These are phyloP conservation scores for Odontamblyopus rebecca DNA, from an alignment of 2,797 vertebrate genomes.

Conservation along the genomic window DNA sequence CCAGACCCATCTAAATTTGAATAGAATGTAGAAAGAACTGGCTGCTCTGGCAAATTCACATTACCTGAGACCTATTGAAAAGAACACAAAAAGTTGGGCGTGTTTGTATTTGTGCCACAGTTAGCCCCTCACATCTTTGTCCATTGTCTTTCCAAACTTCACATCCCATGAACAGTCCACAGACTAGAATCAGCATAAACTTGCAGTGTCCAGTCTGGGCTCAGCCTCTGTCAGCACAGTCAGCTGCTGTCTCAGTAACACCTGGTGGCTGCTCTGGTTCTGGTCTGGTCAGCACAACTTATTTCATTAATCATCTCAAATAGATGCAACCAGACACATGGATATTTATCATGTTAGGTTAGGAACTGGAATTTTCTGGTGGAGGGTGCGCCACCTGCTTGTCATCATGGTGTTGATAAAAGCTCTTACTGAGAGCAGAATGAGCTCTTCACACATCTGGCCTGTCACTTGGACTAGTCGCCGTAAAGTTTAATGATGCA, in stretches of 20 bases:
- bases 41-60: no score
- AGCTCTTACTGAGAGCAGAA: no score
- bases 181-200: not conserved
- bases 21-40: no score
- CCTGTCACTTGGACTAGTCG: no score
- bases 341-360: not conserved
- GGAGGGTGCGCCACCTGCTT: no score
- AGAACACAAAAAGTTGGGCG: no score
- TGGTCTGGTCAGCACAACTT: not conserved
- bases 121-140: not conserved
- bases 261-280: not conserved
- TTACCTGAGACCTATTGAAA: no score
- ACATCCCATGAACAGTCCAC: not conserved
- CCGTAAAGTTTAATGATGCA: no score
- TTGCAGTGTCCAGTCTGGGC: not conserved
- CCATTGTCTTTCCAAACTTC: not conserved
- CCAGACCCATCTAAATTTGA: no score
- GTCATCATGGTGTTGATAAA: no score
- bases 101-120: not conserved
- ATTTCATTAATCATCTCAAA: not conserved
- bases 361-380: no score
- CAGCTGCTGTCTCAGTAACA: slow-evolving; percentile 1
- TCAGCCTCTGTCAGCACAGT: not conserved
- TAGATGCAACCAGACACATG: not conserved
- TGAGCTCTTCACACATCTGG: no score